Conservation (phyloP, 2,113 vertebrate genomes). For the Daubentonia madagascariensis region DNA sequence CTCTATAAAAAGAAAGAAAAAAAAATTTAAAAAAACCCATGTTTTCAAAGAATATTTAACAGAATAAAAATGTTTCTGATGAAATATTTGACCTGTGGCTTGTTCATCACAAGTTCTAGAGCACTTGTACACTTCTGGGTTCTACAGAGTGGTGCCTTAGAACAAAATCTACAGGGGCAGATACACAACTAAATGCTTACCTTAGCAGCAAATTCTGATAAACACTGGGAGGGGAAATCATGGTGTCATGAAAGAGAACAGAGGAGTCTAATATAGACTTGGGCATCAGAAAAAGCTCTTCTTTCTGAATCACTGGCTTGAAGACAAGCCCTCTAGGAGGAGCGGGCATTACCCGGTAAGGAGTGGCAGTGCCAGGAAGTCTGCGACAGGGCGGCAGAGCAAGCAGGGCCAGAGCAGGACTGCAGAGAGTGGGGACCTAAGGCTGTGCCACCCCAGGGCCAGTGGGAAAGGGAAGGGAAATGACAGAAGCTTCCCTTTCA, state of each 20-base stretch:
- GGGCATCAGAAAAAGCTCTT: neutral
- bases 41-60: neutral
- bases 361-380: neutral
- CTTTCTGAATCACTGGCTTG: neutral
- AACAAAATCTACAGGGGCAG: neutral
- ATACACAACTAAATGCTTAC: neutral
- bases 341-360: too few species aligned
- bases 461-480: neutral
- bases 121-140: neutral
- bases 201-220: neutral
- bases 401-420: neutral
- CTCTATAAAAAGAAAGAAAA: neutral
- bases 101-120: neutral
- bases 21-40: too few species aligned
- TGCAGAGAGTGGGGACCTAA: too few species aligned
- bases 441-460: neutral
- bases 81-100: neutral
- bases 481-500: neutral
- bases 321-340: neutral
- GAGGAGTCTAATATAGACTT: neutral
- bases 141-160: neutral
- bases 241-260: neutral
- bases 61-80: neutral
- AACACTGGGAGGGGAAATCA: neutral
- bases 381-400: neutral